Percentiles rank a stretch among this genome's conserved stretches.
Conservation (phyloP, 1,140 invertebrate genomes). For the Coptotermes formosanus region DNA sequence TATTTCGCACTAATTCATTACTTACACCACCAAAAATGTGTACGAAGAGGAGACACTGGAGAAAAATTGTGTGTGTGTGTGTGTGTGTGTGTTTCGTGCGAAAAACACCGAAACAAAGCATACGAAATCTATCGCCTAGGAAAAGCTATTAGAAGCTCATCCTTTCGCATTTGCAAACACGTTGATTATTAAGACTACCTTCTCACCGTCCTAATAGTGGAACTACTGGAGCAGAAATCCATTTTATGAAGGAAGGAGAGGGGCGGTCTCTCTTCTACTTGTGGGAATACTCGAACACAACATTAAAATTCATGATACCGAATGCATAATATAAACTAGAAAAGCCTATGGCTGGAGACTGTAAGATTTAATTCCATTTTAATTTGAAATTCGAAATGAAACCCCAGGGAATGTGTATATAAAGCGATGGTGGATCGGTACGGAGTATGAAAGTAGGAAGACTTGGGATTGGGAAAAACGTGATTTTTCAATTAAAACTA, state of each 20-base stretch:
- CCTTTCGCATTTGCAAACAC: conserved; percentile 18
- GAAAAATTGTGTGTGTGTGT: background rate
- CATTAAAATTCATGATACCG: conserved; percentile 34
- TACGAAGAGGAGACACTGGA: background rate
- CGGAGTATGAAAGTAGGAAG: background rate
- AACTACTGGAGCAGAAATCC: conserved; percentile 5
- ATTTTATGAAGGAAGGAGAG: conserved; percentile 12
- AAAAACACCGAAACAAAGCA: background rate
- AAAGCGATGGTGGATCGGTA: background rate
- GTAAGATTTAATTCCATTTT: conserved; percentile 34
- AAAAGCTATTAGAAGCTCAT: background rate
- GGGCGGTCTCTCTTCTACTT: conserved; percentile 7
- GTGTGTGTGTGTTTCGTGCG: background rate
- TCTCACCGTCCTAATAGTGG: background rate
- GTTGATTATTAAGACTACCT: background rate
- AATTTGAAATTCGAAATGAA: conserved; percentile 30
- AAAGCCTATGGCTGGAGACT: conserved; percentile 24
- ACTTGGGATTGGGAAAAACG: background rate
- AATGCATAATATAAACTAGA: conserved; percentile 32
- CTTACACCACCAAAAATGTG: background rate
- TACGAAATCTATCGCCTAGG: background rate
- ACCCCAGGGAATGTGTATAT: conserved; percentile 25
- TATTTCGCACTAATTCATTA: background rate
- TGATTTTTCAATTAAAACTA: background rate
- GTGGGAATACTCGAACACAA: conserved; percentile 19